phyloP scores from a whole-genome alignment of 2,888 invertebrate genomes.

The Tetanocera ferruginea region DNA sequence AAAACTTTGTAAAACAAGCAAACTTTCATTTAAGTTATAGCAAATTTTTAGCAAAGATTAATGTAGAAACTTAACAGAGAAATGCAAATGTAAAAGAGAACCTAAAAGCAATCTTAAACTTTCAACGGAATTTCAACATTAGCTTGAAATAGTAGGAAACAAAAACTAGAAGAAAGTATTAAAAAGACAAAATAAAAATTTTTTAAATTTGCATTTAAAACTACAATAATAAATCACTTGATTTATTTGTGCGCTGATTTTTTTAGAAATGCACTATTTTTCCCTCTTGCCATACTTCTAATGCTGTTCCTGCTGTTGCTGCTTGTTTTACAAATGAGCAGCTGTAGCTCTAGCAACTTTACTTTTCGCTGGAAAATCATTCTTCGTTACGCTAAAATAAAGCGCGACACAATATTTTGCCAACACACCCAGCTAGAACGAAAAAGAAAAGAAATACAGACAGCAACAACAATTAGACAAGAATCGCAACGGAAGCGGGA shows the following conservation, averaged over 20 bases:
- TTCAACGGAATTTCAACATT: too few species aligned
- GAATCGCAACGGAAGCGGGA: neutral
- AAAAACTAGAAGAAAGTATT: neutral
- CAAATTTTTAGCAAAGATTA: too few species aligned
- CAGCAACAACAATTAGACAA: neutral
- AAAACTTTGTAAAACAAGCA: too few species aligned
- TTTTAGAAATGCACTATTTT: neutral
- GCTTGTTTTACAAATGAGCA: slow-evolving; percentile 7
- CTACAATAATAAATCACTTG: slow-evolving; percentile 18
- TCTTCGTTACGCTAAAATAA: slow-evolving; percentile 5
- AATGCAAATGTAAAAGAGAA: too few species aligned
- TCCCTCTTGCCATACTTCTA: neutral
- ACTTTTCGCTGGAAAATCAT: neutral
- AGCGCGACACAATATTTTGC: slow-evolving; percentile 27
- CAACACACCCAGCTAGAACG: neutral
- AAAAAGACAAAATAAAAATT: neutral
- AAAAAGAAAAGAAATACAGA: neutral
- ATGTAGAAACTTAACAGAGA: too few species aligned
- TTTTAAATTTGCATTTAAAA: neutral
- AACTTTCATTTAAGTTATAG: too few species aligned
- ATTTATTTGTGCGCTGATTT: slow-evolving; percentile 16
- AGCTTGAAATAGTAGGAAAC: neutral
- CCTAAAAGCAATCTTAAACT: too few species aligned
- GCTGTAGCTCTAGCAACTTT: neutral
- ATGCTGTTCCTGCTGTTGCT: neutral